Base-by-base conservation (phyloP, 1,140 invertebrate genomes). In the Diplogasteroides magnus region DNA sequence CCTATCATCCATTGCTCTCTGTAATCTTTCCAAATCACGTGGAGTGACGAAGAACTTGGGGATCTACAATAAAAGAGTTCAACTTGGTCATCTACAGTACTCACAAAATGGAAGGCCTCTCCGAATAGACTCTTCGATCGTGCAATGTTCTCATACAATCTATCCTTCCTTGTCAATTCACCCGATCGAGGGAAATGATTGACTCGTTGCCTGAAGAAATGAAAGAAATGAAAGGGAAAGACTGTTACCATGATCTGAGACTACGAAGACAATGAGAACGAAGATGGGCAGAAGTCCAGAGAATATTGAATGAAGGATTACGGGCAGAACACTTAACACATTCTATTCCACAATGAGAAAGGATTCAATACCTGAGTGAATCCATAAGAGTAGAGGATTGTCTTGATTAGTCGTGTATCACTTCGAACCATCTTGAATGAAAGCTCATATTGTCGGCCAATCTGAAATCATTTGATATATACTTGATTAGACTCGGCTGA, bases 161-260 rank as follows among this genome's bases (percentile, higher is more conserved):
- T 78, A 68, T 86, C 85, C 75, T 86, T 86, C 63, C 85, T 77
- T 66, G 85, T 86, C 26, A 86, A 68, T 77, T 86, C 73, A 27
- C 28, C 63, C 11, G 62, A 57, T 29, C 74, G 37, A 15, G 74
- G 74, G 19, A 48, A 48, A 19, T 48, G 37, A 48, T 48, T 48
- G 37, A 48, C 37, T 6, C 37, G 37, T 48, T 48, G 37, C 37
- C 37, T 48, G 37, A 19, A 48, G 19, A 19, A 6, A 48, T 48
- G 6, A 19, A 48, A 6, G 6, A 48, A 6, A 19, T 48, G 37
- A 48, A 48, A 48, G 37, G 37, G 37, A 48, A 48, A 19, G 37
- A n/a, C n/a, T n/a, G n/a, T n/a, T 48, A 48, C 37, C 37, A 48
- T 19, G 37, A 48, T 48, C 19, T 48, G 37, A 48, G 37, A 48